A percentile compares a stretch with the other conserved stretches of the same genome.
Conservation (phyloP, 2,888 invertebrate species). For the Lycophotia porphyrea region DNA sequence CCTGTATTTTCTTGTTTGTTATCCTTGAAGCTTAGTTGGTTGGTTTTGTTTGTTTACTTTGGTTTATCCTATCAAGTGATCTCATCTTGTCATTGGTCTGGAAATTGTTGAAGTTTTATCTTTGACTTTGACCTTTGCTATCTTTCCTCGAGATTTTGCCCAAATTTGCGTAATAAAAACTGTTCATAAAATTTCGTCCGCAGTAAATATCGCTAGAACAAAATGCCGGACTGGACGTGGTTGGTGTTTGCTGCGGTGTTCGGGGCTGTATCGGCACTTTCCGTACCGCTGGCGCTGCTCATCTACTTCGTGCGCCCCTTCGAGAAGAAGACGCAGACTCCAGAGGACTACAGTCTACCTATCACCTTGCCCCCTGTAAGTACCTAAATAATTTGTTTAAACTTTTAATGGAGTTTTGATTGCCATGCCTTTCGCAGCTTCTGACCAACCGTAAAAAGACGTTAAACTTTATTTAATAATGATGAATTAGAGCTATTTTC, state of each 20-base stretch:
- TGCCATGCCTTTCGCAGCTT: neutral
- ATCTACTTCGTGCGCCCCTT: slow-evolving; percentile 83
- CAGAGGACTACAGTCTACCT: slow-evolving; percentile 76
- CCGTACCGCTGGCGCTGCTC: slow-evolving; percentile 80
- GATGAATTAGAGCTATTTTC: neutral
- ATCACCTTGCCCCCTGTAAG: slow-evolving; percentile 85
- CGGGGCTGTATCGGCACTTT: slow-evolving; percentile 82
- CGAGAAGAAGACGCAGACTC: slow-evolving; percentile 75
- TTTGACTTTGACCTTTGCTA: neutral
- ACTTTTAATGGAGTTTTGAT: neutral
- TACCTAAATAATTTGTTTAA: slow-evolving; percentile 19
- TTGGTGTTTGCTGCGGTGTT: slow-evolving; percentile 82
- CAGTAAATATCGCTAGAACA: slow-evolving; percentile 68
- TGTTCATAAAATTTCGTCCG: slow-evolving; percentile 23
- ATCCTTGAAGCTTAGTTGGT: slow-evolving; percentile 9
- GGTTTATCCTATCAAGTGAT: slow-evolving; percentile 13
- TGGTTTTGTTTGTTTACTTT: slow-evolving; percentile 11
- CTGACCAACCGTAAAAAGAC: no score
- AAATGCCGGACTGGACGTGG: slow-evolving; percentile 88
- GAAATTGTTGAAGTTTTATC: slow-evolving; percentile 2
- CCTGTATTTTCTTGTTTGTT: slow-evolving; percentile 37
- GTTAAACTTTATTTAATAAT: neutral
- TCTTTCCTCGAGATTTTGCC: neutral
- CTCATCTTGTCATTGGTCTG: slow-evolving; percentile 21
- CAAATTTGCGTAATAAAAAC: neutral